Evolutionary conservation across 1,140 invertebrate species (phyloP).

Genomic region (Bilobella aurantiaca): DNA sequence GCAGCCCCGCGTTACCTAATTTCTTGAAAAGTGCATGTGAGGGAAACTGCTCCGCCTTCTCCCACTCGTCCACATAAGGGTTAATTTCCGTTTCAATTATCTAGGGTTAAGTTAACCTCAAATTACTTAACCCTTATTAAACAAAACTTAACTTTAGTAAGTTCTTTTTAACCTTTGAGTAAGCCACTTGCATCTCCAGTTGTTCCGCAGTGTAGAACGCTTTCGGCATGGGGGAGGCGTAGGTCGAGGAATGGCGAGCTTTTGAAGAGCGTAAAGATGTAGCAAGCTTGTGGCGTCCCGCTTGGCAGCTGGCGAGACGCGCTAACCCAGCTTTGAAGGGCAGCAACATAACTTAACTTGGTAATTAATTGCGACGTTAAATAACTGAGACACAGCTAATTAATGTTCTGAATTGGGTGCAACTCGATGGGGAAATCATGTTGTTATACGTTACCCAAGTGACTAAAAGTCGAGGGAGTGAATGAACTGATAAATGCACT

Average conservation of each 20-base stretch:
- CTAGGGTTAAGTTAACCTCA: conserved; percentile 17
- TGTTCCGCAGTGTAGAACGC: background rate
- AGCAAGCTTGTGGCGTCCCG: background rate
- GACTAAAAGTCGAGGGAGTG: too few relatives aligned
- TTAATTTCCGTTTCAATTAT: conserved; percentile 51
- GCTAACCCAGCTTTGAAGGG: background rate
- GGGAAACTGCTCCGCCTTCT: conserved; percentile 44
- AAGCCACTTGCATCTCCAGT: background rate
- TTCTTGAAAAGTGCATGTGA: conserved; percentile 49
- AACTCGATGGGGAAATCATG: too few relatives aligned
- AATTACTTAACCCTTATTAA: too few relatives aligned
- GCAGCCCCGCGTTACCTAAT: conserved; percentile 46
- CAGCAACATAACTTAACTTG: too few relatives aligned
- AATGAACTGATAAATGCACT: too few relatives aligned
- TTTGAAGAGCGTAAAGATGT: background rate
- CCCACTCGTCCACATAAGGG: conserved; percentile 52
- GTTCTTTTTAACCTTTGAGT: background rate
- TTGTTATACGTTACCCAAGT: too few relatives aligned
- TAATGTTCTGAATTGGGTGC: too few relatives aligned
- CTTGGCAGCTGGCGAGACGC: background rate
- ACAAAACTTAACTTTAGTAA: too few relatives aligned
- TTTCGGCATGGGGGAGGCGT: background rate
- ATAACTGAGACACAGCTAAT: too few relatives aligned
- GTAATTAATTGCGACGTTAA: too few relatives aligned
- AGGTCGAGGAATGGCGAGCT: too few relatives aligned